Conservation (phyloP, 1,140 invertebrate genomes). For the Pollicipes pollicipes region DNA sequence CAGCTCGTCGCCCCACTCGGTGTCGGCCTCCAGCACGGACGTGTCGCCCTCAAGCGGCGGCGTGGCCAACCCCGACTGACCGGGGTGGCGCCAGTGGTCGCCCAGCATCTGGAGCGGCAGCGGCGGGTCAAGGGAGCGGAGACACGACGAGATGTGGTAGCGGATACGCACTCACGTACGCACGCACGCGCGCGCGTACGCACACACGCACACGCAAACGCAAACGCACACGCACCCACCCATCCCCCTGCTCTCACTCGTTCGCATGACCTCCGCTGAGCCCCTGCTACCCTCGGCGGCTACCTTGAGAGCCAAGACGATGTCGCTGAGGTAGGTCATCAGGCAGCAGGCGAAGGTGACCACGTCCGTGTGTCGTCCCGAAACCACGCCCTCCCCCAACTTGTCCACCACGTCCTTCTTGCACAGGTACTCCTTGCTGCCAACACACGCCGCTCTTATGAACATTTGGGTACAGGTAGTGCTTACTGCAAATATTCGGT, state of each 20-base stretch:
- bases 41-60: conserved; percentile 63
- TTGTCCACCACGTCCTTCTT: conserved; percentile 33
- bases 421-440: conserved; percentile 35
- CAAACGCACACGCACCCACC: background rate
- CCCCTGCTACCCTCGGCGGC: conserved; percentile 11
- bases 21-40: conserved; percentile 45
- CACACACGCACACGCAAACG: conserved; percentile 3
- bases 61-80: conserved; percentile 26
- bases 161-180: background rate
- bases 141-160: too few species aligned
- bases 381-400: conserved; percentile 34
- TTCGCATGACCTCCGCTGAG: too few species aligned
- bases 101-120: too few species aligned
- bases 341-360: conserved; percentile 43
- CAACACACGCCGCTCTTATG: too few species aligned
- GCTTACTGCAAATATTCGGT: too few species aligned
- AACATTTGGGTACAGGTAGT: too few species aligned
- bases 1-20: conserved; percentile 64
- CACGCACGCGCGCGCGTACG: conserved; percentile 10
- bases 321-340: conserved; percentile 47
- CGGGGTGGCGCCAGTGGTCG: too few species aligned
- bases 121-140: too few species aligned
- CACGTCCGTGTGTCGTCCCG: conserved; percentile 32
- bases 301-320: conserved; percentile 25
- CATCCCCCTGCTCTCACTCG: too few species aligned